Conservation (phyloP, 1,140 invertebrate species). For the Drosophila littoralis region DNA sequence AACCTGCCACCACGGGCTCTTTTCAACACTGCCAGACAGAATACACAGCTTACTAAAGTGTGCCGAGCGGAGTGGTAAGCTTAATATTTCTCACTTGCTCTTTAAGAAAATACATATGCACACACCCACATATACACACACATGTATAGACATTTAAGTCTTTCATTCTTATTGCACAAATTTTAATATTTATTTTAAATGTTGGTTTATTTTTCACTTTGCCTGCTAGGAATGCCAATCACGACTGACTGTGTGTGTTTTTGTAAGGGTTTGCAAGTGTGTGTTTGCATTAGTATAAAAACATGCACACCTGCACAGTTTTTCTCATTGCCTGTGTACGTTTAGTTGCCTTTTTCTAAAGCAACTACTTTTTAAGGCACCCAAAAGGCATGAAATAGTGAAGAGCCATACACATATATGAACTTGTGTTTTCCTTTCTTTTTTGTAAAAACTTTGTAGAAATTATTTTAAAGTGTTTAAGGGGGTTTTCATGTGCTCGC, state of each 20-base stretch:
- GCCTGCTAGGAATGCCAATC: conserved; percentile 39
- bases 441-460: conserved; percentile 35
- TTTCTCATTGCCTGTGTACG: conserved; percentile 45
- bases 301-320: conserved; percentile 19
- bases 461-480: conserved; percentile 68
- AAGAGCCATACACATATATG: conserved; percentile 22
- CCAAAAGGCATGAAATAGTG: conserved; percentile 55
- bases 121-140: conserved; percentile 6
- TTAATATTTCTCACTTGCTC: conserved; percentile 57
- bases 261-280: conserved; percentile 15
- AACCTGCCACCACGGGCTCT: conserved; percentile 54
- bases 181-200: conserved; percentile 78
- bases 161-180: conserved; percentile 80
- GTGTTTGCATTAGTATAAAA: conserved; percentile 1
- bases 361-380: conserved; percentile 62
- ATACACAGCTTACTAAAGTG: background rate
- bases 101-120: conserved; percentile 53
- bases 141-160: conserved; percentile 15
- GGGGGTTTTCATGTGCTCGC: conserved; percentile 4
- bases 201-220: conserved; percentile 71
- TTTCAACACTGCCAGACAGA: conserved; percentile 62
- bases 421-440: conserved; percentile 17
- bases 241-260: conserved; percentile 22
- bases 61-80: conserved; percentile 19
- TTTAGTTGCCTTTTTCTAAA: conserved; percentile 72